Conservation (phyloP, 2,888 invertebrate species). For the Thumatha senex region DNA sequence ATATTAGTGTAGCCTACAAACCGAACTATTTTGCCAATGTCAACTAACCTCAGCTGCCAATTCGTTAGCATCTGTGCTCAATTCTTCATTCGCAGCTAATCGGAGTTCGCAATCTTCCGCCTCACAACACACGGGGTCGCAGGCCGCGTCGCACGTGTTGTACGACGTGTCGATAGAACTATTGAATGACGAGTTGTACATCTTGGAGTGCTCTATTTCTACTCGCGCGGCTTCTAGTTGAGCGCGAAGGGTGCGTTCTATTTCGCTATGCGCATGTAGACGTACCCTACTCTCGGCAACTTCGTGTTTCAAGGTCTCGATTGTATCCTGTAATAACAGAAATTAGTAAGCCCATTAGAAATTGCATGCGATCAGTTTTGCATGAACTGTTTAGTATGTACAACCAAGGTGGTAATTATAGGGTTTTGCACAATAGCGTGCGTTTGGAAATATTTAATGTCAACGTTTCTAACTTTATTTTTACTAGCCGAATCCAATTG, state of each 20-base stretch:
- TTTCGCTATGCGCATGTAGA: conserved; percentile 73
- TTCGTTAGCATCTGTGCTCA: conserved; percentile 75
- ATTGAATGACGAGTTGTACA: conserved; percentile 29
- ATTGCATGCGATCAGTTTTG: no score
- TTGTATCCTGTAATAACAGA: conserved; percentile 64
- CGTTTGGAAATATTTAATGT: no score
- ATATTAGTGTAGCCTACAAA: no score
- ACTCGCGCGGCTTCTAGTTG: conserved; percentile 74
- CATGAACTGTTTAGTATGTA: no score
- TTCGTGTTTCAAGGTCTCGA: conserved; percentile 75
- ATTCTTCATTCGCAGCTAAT: conserved; percentile 66
- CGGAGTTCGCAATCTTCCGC: conserved; percentile 64
- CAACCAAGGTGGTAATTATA: no score
- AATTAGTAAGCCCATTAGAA: no score
- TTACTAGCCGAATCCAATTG: no score
- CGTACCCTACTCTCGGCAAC: conserved; percentile 74
- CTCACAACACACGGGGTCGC: conserved; percentile 72
- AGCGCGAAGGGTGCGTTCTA: conserved; percentile 73
- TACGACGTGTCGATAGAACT: conserved; percentile 39
- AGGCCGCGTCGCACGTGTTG: conserved; percentile 70
- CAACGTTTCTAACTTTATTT: no score
- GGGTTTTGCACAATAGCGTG: no score
- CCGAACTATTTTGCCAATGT: no score
- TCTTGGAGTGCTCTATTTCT: conserved; percentile 49
- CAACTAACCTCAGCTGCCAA: conserved; percentile 71